A percentile compares a stretch with the other conserved stretches of the same genome.
These are phyloP conservation scores for Callaeas wilsoni DNA, from an alignment of 2,113 vertebrate genomes.

Conservation along the genomic window DNA sequence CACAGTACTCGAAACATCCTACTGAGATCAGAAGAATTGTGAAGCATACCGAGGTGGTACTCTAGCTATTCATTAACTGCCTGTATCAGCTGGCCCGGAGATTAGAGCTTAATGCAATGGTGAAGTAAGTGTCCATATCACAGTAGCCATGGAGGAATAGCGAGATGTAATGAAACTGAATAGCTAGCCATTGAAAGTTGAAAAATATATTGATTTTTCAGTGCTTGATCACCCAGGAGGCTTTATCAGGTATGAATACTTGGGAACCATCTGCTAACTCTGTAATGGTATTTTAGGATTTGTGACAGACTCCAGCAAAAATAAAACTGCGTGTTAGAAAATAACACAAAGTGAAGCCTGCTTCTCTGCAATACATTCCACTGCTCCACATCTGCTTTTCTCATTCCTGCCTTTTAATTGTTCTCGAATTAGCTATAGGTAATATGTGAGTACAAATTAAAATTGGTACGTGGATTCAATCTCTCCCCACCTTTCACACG, in stretches of 20 bases:
- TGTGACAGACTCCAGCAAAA: constrained; percentile 61
- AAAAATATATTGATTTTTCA: constrained; percentile 72
- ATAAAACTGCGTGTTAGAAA: constrained; percentile 58
- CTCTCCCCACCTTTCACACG: constrained; percentile 19
- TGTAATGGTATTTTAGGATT: constrained; percentile 71
- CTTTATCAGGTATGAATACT: constrained; percentile 65
- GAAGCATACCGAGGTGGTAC: constrained; percentile 47
- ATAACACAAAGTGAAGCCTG: constrained; percentile 44
- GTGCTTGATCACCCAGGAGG: constrained; percentile 66
- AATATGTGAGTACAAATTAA: constrained; percentile 38
- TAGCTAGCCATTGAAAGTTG: constrained; percentile 63
- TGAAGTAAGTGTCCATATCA: constrained; percentile 65
- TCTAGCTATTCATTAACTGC: constrained; percentile 59
- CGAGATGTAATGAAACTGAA: constrained; percentile 67
- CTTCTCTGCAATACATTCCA: constrained; percentile 2
- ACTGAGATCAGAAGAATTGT: constrained; percentile 66
- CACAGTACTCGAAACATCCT: constrained; percentile 66
- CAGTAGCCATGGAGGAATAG: constrained; percentile 64
- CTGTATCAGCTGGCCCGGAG: constrained; percentile 44
- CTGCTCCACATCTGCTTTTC: constrained; percentile 35
- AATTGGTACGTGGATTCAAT: not conserved
- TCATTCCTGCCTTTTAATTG: constrained; percentile 46
- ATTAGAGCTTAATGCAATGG: constrained; percentile 67
- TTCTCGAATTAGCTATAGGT: constrained; percentile 37
- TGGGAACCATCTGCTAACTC: constrained; percentile 36